Conservation (phyloP, 2,113 vertebrate genomes). For the Antechinus stuartii region DNA sequence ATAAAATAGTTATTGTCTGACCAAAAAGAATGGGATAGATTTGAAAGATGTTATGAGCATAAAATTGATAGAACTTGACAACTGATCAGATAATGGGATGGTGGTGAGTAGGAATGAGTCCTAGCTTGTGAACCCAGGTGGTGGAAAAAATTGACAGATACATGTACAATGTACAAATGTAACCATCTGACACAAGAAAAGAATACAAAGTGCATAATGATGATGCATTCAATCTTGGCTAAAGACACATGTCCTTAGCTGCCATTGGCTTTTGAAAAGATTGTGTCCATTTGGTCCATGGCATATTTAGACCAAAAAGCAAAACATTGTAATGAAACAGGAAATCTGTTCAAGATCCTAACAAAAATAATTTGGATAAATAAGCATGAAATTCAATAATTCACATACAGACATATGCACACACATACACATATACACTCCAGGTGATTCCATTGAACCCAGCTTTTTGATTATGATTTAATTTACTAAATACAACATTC, state of each 20-base stretch:
- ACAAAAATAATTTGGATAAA: background rate
- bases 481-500: background rate
- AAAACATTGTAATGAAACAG: background rate
- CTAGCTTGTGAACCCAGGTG: background rate
- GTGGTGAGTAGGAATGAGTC: background rate
- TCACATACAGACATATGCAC: background rate
- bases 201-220: no score
- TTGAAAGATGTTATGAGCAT: background rate
- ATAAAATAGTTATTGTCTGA: background rate
- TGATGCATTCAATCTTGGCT: fast-evolving
- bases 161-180: no score
- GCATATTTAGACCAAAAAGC: background rate
- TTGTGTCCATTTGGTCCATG: background rate
- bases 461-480: background rate
- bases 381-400: background rate
- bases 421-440: background rate
- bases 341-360: background rate
- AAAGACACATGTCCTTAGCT: fast-evolving
- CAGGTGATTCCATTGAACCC: background rate
- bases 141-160: background rate
- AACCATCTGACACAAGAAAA: background rate
- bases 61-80: background rate
- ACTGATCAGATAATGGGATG: background rate
- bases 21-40: background rate
- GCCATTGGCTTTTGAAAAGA: no score